Percentiles rank a stretch among this genome's conserved stretches.
Evolutionary conservation across 2,797 vertebrate species (phyloP).

Genomic region (Crenuchus spilurus): DNA sequence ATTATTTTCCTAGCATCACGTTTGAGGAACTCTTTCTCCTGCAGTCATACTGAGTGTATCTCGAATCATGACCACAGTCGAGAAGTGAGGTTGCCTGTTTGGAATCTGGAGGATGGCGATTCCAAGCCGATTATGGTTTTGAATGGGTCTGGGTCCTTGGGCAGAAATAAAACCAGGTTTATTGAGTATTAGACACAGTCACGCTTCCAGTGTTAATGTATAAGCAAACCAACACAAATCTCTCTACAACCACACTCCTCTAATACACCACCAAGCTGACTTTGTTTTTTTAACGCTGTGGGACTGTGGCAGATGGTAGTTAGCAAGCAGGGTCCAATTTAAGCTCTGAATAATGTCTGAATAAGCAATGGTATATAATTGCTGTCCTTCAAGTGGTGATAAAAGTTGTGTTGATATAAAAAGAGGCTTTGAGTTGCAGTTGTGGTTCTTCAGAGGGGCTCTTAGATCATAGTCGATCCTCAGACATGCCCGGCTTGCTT

Average conservation of each 20-base stretch:
- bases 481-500: background rate
- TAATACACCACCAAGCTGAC: conserved; percentile 23
- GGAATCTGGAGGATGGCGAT: conserved; percentile 55
- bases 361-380: conserved; percentile 20
- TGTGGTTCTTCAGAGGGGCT: conserved; percentile 1
- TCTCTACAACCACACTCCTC: conserved; percentile 42
- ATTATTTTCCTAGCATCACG: conserved; percentile 61
- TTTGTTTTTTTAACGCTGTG: conserved; percentile 22
- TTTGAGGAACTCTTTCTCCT: conserved; percentile 41
- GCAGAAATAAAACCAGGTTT: conserved; percentile 46
- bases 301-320: conserved; percentile 20
- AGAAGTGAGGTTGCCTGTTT: conserved; percentile 57
- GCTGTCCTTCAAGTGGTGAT: conserved; percentile 21
- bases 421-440: conserved; percentile 1
- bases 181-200: conserved; percentile 51
- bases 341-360: conserved; percentile 30
- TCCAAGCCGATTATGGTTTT: conserved; percentile 61
- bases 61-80: conserved; percentile 55
- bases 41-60: conserved; percentile 35
- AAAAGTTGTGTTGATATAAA: conserved; percentile 28
- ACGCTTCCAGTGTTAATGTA: conserved; percentile 49
- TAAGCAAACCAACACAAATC: conserved; percentile 52
- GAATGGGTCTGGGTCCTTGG: conserved; percentile 51
- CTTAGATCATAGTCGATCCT: conserved; percentile 1
- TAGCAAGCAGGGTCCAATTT: conserved; percentile 30